phyloP scores from a whole-genome alignment of 2,888 invertebrate genomes.

The Eupeodes latifasciatus region DNA sequence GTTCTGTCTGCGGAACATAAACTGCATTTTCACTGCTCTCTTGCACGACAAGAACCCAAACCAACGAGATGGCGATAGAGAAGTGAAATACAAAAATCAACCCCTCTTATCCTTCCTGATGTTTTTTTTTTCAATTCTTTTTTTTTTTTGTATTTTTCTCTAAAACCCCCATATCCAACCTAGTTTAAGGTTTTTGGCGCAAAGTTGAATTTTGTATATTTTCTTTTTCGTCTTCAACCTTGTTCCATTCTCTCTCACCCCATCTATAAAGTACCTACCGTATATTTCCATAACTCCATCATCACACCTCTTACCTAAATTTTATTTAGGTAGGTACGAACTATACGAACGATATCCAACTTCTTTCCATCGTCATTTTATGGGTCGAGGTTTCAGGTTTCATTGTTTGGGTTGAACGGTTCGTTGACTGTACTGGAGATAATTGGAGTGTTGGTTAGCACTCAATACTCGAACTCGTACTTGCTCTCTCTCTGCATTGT shows the following conservation, averaged over 20 bases:
- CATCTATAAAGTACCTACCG: background rate
- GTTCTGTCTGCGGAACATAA: conserved; percentile 40
- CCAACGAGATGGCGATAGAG: background rate
- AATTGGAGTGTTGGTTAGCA: conserved; percentile 71
- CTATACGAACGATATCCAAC: background rate
- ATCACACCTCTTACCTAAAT: background rate
- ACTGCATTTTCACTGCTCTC: conserved; percentile 60
- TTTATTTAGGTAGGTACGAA: background rate
- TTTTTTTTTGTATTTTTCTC: background rate
- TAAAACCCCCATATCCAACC: conserved; percentile 41
- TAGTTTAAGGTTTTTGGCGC: conserved; percentile 67
- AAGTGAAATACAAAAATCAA: conserved; percentile 2
- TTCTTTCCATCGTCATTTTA: conserved; percentile 47
- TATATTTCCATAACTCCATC: conserved; percentile 6
- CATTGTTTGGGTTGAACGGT: conserved; percentile 76
- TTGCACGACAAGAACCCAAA: conserved; percentile 25
- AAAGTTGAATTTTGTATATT: conserved; percentile 49
- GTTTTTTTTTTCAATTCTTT: background rate
- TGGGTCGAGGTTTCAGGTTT: conserved; percentile 74
- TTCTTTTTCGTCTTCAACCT: background rate
- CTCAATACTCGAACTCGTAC: conserved; percentile 25
- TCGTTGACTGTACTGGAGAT: conserved; percentile 72
- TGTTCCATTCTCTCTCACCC: background rate
- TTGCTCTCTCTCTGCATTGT: background rate
- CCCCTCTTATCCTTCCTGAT: conserved; percentile 14